Conservation (phyloP, 2,113 vertebrate genomes). For the human (Homo sapiens) region GRCh38 chr1:181363501-181364000, state of each 20-base stretch:
- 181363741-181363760: not conserved
- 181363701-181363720: too few species aligned
- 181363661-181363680: not conserved
- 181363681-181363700: not conserved
- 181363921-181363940: not conserved
- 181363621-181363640: not conserved
- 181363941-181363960: not conserved
- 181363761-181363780: not conserved
- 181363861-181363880: fast-evolving
- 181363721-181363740: not conserved
- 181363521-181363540: not conserved
- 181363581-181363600: not conserved
- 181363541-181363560: not conserved
- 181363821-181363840: not conserved
- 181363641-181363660: not conserved
- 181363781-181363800: not conserved
- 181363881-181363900: not conserved
- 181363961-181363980: not conserved
- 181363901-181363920: not conserved
- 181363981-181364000: not conserved
- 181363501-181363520: too few species aligned
- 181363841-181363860: not conserved
- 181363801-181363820: not conserved
- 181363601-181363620: not conserved
- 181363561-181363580: not conserved